A percentile compares a stretch with the other conserved stretches of the same genome.
Evolutionary conservation across 37 sponge, comb jelly and placozoan genomes (phyloP).

Genomic region (Geodia barretti): DNA sequence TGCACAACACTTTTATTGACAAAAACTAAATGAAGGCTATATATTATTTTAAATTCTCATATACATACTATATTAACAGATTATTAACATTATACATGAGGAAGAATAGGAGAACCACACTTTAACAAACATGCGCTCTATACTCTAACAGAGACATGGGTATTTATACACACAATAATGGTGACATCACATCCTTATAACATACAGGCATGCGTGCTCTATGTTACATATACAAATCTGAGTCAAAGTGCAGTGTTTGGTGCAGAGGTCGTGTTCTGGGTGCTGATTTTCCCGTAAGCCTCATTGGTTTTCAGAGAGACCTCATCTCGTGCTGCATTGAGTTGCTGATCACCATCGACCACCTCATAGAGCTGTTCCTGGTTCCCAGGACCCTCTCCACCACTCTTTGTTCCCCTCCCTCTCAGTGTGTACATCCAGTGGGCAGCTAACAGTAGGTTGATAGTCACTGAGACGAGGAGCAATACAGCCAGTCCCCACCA

Average conservation of each 20-base stretch:
- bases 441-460: background rate
- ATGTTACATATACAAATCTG: too few species aligned
- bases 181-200: constrained; percentile 45
- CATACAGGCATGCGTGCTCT: too few species aligned
- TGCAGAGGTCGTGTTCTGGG: too few species aligned
- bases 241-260: too few species aligned
- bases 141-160: too few species aligned
- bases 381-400: background rate
- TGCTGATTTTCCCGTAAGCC: background rate
- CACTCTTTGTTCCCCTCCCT: background rate
- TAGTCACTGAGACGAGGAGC: background rate
- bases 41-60: background rate
- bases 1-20: too few species aligned
- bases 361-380: background rate
- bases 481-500: background rate
- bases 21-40: too few species aligned
- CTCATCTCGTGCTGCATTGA: background rate
- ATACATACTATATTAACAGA: too few species aligned
- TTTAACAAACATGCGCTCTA: constrained; percentile 47
- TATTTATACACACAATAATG: constrained; percentile 35
- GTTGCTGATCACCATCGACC: background rate
- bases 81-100: background rate
- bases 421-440: background rate
- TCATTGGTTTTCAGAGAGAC: background rate
- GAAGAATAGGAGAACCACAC: background rate